Percentiles rank a stretch among this genome's conserved stretches.
Conservation (phyloP, 2,113 vertebrate genomes). For the Thymallus thymallus region DNA sequence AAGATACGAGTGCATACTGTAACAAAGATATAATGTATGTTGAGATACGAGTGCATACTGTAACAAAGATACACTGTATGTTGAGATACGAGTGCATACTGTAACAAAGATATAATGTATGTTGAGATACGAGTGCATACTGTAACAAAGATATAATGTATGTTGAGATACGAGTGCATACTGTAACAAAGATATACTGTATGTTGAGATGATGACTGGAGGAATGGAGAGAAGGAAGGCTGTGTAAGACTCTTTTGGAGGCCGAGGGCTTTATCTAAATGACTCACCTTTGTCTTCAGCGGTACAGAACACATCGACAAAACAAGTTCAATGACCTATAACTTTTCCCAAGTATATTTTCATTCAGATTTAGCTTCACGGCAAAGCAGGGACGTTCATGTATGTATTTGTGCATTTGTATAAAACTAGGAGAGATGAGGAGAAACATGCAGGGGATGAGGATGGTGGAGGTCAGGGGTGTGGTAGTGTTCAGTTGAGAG, state of each 20-base stretch:
- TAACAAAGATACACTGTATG: too few relatives aligned
- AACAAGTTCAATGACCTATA: conserved; percentile 31
- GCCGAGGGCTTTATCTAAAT: conserved; percentile 29
- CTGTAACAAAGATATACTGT: not conserved
- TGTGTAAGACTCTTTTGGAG: conserved; percentile 12
- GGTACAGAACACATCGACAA: not conserved
- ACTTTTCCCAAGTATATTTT: conserved; percentile 42
- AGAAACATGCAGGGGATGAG: conserved; percentile 11
- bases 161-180: too few relatives aligned
- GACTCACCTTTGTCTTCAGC: not conserved
- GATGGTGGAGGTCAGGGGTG: conserved; percentile 33
- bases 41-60: too few relatives aligned
- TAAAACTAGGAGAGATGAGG: conserved; percentile 1
- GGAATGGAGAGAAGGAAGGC: conserved; percentile 19
- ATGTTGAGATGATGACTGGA: not conserved
- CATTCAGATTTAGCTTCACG: conserved; percentile 5
- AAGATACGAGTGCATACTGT: too few relatives aligned
- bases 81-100: too few relatives aligned
- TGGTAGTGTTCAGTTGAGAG: conserved; percentile 40
- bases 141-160: not conserved
- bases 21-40: too few relatives aligned
- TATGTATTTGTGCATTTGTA: not conserved
- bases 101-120: too few relatives aligned
- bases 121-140: too few relatives aligned
- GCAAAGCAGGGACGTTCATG: not conserved